Evolutionary conservation across 2,797 vertebrate genomes (phyloP).

Genomic region (Psittacula echo): DNA sequence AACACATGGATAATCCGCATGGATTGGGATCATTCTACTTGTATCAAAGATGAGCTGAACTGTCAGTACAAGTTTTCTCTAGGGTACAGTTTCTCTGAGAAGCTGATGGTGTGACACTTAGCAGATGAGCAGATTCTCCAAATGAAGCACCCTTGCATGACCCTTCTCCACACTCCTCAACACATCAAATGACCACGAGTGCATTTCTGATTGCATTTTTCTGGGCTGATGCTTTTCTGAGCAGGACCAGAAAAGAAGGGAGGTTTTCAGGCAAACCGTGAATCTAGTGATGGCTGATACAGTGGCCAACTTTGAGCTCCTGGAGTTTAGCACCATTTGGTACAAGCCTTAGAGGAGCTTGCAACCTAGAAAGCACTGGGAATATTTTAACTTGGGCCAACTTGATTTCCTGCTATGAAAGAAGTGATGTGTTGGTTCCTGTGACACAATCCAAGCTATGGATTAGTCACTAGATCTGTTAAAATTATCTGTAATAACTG

Average conservation of each 20-base stretch:
- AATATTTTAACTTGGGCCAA: not conserved
- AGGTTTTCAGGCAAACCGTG: not conserved
- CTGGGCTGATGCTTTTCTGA: not conserved
- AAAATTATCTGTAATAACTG: not conserved
- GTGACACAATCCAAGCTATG: not conserved
- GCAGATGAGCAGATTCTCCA: not conserved
- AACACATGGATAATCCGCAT: not conserved
- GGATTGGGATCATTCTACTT: not conserved
- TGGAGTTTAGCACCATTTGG: fast-evolving
- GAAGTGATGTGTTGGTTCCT: not conserved
- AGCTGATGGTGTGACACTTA: not conserved
- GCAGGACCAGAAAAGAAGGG: not conserved
- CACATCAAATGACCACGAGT: not conserved
- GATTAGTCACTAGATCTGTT: not conserved
- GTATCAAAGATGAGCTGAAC: not conserved
- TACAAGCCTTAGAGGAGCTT: not conserved
- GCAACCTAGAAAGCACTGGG: not conserved
- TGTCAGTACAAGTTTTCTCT: not conserved
- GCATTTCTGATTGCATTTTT: not conserved
- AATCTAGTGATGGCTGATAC: not conserved
- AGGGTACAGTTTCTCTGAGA: not conserved
- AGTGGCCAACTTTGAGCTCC: not conserved
- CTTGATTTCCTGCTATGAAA: not conserved
- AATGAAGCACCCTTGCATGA: not conserved
- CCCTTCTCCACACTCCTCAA: not conserved